Percentiles rank a stretch among this genome's conserved stretches.
These are phyloP conservation scores for Pseudopodoces humilis DNA, from an alignment of 2,113 vertebrate genomes.

Conservation along the genomic window DNA sequence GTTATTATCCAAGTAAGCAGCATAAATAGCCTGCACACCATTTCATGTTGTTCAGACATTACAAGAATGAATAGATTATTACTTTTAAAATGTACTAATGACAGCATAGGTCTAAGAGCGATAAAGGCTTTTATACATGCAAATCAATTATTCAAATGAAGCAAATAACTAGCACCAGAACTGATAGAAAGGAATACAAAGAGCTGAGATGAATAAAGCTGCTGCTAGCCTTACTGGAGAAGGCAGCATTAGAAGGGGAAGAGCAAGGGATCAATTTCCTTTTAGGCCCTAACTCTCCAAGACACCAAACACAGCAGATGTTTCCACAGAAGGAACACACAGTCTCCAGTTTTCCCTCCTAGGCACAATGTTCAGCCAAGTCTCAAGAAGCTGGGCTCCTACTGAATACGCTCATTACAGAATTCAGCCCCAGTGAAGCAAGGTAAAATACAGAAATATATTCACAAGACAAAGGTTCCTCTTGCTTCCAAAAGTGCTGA, in stretches of 20 bases:
- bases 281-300: neutral
- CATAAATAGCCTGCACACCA: neutral
- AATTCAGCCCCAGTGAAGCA: neutral
- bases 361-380: rapidly evolving
- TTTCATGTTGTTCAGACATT: neutral
- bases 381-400: neutral
- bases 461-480: neutral
- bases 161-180: neutral
- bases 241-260: neutral
- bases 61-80: neutral
- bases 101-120: neutral
- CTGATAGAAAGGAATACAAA: neutral
- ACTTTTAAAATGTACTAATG: neutral
- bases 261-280: neutral
- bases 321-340: neutral
- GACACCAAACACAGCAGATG: neutral
- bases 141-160: neutral
- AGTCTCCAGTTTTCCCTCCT: neutral
- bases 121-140: neutral
- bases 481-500: neutral
- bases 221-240: neutral
- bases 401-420: neutral
- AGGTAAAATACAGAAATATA: neutral
- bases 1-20: neutral
- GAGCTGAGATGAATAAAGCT: neutral